Evolutionary conservation across 2,113 vertebrate species (phyloP).

Genomic region (Gulo gulo): DNA sequence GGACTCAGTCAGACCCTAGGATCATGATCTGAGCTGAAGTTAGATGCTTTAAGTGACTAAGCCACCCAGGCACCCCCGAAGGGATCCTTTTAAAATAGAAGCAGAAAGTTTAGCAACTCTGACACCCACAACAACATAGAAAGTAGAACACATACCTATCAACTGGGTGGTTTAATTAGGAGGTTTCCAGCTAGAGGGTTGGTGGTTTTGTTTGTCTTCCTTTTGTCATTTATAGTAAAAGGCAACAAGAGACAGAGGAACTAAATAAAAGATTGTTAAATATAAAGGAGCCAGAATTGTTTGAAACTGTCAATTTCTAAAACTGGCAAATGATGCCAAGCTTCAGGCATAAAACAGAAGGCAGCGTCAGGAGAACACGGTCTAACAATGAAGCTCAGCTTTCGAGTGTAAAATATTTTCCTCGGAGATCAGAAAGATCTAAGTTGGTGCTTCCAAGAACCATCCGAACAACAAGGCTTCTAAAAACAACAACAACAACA

Average conservation of each 20-base stretch:
- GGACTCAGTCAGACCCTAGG: too few species aligned
- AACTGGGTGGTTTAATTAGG: not conserved
- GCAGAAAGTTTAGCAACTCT: not conserved
- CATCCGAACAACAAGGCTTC: not conserved
- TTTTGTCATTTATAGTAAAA: conserved; percentile 29
- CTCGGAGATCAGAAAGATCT: not conserved
- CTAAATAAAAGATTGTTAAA: conserved; percentile 11
- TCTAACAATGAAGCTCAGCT: not conserved
- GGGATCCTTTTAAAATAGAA: not conserved
- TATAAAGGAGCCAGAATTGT: not conserved
- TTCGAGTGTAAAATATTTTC: not conserved
- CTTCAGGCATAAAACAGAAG: not conserved
- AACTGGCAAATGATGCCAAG: not conserved
- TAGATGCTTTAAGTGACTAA: not conserved
- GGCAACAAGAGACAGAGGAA: not conserved
- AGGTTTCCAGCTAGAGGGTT: not conserved
- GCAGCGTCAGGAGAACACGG: not conserved
- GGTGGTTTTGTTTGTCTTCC: not conserved
- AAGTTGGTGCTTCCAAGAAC: not conserved
- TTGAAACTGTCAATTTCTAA: not conserved
- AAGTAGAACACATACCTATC: not conserved
- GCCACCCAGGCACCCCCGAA: not conserved
- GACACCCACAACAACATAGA: not conserved
- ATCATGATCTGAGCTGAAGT: not conserved
- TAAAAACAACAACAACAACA: not conserved